Evolutionary conservation across 2,113 vertebrate genomes (phyloP).

Genomic region (Setophaga coronata): DNA sequence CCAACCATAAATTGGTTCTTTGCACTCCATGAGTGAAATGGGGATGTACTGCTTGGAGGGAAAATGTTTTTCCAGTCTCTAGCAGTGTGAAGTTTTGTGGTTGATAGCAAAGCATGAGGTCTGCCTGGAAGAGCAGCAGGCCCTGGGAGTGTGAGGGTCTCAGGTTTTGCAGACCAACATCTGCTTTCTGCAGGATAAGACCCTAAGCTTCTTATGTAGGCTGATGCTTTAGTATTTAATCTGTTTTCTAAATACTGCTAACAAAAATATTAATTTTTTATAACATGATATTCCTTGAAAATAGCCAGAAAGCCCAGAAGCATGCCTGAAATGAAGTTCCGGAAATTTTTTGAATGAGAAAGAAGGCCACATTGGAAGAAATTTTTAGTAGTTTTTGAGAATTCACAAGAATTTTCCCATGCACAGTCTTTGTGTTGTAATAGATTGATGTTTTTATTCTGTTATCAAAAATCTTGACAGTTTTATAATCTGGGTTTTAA

Average conservation of each 20-base stretch:
- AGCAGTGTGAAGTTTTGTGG: background rate
- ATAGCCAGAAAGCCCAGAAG: background rate
- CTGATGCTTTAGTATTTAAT: background rate
- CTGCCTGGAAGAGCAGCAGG: background rate
- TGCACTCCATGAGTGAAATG: background rate
- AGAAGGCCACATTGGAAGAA: background rate
- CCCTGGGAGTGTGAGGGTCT: background rate
- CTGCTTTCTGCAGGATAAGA: conserved; percentile 35
- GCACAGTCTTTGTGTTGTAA: background rate
- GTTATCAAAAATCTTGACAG: background rate
- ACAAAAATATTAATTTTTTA: background rate
- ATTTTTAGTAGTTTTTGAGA: background rate
- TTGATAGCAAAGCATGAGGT: background rate
- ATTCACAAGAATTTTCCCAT: background rate
- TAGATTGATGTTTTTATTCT: background rate
- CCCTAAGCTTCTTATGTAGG: conserved; percentile 38
- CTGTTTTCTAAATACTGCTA: conserved; percentile 2
- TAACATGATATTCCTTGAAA: background rate
- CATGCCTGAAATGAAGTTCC: background rate
- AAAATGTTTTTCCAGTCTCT: background rate
- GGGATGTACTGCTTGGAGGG: fast-evolving
- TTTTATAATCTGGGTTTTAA: background rate
- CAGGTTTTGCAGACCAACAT: background rate
- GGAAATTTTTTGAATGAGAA: background rate
- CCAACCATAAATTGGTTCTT: background rate